Percentiles rank a stretch among this genome's conserved stretches.
phyloP scores from a whole-genome alignment of 1,140 invertebrate species.

The Varroa destructor region DNA sequence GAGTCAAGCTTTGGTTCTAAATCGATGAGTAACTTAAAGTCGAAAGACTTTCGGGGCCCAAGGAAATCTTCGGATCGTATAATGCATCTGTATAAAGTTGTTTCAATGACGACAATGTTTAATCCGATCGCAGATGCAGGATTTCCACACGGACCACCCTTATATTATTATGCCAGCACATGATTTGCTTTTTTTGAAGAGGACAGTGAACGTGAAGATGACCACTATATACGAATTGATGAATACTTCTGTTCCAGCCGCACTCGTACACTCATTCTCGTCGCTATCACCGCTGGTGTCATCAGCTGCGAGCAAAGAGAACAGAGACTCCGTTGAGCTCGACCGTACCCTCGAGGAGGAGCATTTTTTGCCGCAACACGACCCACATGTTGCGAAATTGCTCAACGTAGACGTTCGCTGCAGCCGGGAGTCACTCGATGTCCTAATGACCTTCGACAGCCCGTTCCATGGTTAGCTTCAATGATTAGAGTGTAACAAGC shows the following conservation, averaged over 20 bases:
- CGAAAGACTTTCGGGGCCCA: no score
- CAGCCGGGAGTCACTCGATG: constrained; percentile 13
- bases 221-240: no score
- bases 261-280: not conserved
- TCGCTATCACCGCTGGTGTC: not conserved
- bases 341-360: constrained; percentile 19
- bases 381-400: not conserved
- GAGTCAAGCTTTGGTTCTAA: no score
- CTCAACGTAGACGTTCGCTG: constrained; percentile 22
- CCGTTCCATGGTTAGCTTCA: constrained; percentile 5
- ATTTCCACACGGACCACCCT: no score
- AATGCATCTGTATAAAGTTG: no score
- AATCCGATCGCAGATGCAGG: no score
- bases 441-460: constrained; percentile 15
- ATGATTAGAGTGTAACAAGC: not conserved
- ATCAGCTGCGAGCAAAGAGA: constrained; percentile 2
- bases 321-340: constrained; percentile 10
- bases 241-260: not conserved
- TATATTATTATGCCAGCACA: no score
- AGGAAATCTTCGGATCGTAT: no score
- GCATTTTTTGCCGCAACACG: constrained; percentile 9
- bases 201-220: no score
- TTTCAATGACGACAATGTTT: no score
- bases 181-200: no score
- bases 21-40: no score